These are phyloP conservation scores for Sepiola atlantica DNA, from an alignment of 2,888 invertebrate species.

Conservation along the genomic window DNA sequence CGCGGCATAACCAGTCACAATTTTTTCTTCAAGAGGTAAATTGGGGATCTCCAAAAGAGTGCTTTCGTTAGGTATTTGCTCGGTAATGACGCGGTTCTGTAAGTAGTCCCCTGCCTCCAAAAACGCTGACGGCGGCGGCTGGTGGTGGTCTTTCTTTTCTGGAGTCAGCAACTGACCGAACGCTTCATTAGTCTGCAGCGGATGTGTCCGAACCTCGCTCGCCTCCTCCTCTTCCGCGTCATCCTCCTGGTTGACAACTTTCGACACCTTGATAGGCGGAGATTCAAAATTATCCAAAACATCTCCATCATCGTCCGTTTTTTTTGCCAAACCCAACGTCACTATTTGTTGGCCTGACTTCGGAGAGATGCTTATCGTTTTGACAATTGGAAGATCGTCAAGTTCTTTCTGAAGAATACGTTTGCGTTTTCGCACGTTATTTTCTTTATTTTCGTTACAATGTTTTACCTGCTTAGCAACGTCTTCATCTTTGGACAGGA, in stretches of 20 bases:
- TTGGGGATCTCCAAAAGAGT: not conserved
- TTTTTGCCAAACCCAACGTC: not conserved
- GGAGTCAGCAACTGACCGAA: not conserved
- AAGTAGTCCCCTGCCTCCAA: not conserved
- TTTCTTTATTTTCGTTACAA: constrained; percentile 41
- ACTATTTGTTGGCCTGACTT: not conserved
- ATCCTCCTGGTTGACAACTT: not conserved
- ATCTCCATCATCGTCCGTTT: not conserved
- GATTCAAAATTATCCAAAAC: not conserved
- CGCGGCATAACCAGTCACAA: not conserved
- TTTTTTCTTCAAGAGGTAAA: not conserved
- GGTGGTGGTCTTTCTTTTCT: not conserved
- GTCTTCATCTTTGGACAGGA: constrained; percentile 23
- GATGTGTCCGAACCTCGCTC: not conserved
- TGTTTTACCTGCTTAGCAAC: not conserved
- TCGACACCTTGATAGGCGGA: not conserved
- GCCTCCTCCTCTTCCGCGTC: not conserved
- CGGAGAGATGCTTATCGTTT: not conserved
- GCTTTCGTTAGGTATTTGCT: not conserved
- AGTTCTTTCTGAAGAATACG: constrained; percentile 32
- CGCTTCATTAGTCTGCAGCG: not conserved
- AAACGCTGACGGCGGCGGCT: not conserved
- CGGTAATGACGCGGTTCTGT: not conserved
- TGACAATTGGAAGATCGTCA: not conserved
- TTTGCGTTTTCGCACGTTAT: not conserved